Evolutionary conservation across 2,797 vertebrate species (phyloP), one percentile per base, ranked within the genome.

Genomic region (Phaenicophaeus curvirostris): DNA sequence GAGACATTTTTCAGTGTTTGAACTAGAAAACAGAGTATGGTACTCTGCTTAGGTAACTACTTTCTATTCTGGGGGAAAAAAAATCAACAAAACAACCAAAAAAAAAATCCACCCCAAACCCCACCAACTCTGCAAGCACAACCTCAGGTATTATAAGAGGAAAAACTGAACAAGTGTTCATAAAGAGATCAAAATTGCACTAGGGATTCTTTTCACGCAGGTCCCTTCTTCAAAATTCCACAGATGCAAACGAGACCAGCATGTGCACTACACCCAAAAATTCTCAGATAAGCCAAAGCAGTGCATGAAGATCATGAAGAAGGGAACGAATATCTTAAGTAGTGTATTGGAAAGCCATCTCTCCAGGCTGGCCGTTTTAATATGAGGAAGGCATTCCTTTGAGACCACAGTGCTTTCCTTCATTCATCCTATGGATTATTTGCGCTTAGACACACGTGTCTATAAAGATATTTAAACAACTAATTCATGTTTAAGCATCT

Each of bases 401-500:
- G 80, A 94, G 85, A 67, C 18, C 39, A 68, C 55, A 78, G 14
- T 15, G 28, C 71, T 85, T 69, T 87, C 55, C 76, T 85, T 90
- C 85, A 17, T 33, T 90, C 71, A 78, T 73, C 80, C 77, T 95
- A 93, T 86, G 80, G 92, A 91, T 90, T 88, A 95, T 92, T 90
- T 93, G 88, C 19, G 0, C 77, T 90, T 41, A 93, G 69, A 86
- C 62, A 88, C 68, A 65, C 37, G 50, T 6, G 42, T 72, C 91
- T 91, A 93, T 90, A 78, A 93, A 93, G 90, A 86, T 81, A 96
- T 90, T 96, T 89, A 94, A 96, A 92, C 90, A 94, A 94, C 58
- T 93, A 94, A 94, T 88, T 95, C 80, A 57, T 53, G 37, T 82
- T 95, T 73, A 94, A 94, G 94, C 85, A 95, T 33, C 83, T 73